phyloP scores from a whole-genome alignment of 2,888 invertebrate species.

The Acanthopleura granulata region DNA sequence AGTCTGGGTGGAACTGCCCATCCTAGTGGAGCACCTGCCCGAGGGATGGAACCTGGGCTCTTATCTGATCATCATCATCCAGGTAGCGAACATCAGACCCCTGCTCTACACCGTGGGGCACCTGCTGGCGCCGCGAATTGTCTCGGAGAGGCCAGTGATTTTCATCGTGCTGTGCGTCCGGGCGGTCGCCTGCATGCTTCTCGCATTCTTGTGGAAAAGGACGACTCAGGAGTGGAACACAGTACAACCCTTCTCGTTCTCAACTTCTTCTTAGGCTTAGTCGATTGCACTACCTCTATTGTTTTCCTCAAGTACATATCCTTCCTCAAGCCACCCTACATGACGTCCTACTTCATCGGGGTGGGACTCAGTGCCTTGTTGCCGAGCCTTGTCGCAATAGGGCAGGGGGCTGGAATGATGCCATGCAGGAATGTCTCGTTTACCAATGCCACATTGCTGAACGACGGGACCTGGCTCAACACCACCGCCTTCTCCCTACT shows the following conservation, averaged over 20 bases:
- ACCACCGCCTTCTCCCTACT: slow-evolving; percentile 30
- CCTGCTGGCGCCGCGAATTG: slow-evolving; percentile 52
- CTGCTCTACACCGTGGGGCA: slow-evolving; percentile 74
- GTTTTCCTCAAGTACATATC: slow-evolving; percentile 84
- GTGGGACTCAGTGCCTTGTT: slow-evolving; percentile 75
- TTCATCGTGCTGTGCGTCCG: slow-evolving; percentile 70
- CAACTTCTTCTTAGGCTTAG: slow-evolving; percentile 78
- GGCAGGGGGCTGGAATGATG: slow-evolving; percentile 79
- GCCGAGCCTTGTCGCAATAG: slow-evolving; percentile 82
- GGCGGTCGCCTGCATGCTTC: slow-evolving; percentile 66
- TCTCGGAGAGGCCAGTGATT: slow-evolving; percentile 67
- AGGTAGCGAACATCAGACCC: slow-evolving; percentile 84
- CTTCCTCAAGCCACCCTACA: slow-evolving; percentile 77
- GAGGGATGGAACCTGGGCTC: slow-evolving; percentile 90
- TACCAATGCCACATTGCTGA: slow-evolving; percentile 25
- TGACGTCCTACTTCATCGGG: slow-evolving; percentile 79
- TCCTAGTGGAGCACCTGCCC: slow-evolving; percentile 84
- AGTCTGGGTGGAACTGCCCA: slow-evolving; percentile 88
- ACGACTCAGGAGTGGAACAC: slow-evolving; percentile 68
- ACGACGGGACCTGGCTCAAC: slow-evolving; percentile 30
- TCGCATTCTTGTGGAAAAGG: slow-evolving; percentile 73
- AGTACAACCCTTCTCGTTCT: slow-evolving; percentile 73
- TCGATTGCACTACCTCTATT: slow-evolving; percentile 88
- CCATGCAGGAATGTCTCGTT: slow-evolving; percentile 29
- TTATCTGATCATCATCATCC: slow-evolving; percentile 85